Conservation (phyloP, 2,797 vertebrate species). For the Clarias laeviceps region DNA sequence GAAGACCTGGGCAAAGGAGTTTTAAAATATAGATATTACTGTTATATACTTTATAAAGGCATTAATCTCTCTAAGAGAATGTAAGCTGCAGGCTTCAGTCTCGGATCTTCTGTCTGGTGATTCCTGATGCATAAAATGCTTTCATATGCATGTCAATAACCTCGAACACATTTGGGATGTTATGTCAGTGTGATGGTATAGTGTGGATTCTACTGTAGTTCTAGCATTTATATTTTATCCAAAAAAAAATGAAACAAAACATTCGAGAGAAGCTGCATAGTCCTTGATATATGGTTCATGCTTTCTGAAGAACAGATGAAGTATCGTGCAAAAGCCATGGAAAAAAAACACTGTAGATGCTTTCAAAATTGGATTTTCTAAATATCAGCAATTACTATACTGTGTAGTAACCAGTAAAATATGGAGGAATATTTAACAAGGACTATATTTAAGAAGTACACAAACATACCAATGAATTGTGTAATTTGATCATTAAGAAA, state of each 20-base stretch:
- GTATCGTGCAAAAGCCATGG: not conserved
- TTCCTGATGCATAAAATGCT: slow-evolving; percentile 30
- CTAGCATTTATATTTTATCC: not conserved
- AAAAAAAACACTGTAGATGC: not conserved
- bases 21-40: not conserved
- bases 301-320: not conserved
- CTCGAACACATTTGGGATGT: not conserved
- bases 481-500: not conserved
- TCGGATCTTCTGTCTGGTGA: slow-evolving; percentile 37
- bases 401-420: not conserved
- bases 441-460: not conserved
- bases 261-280: not conserved
- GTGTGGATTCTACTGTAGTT: not conserved
- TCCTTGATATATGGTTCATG: not conserved
- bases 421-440: not conserved
- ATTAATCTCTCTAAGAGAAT: not conserved
- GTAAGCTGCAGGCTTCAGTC: not conserved
- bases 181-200: not conserved
- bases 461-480: not conserved
- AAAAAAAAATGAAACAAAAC: not conserved
- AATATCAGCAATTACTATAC: not conserved
- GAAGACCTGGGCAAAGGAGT: slow-evolving; percentile 13
- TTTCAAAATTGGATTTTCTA: not conserved
- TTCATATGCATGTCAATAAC: slow-evolving; percentile 39
- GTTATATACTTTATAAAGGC: no score